Percentiles rank a stretch among this genome's conserved stretches.
Conservation (phyloP, 1,140 invertebrate genomes). For the Cephus cinctus region DNA sequence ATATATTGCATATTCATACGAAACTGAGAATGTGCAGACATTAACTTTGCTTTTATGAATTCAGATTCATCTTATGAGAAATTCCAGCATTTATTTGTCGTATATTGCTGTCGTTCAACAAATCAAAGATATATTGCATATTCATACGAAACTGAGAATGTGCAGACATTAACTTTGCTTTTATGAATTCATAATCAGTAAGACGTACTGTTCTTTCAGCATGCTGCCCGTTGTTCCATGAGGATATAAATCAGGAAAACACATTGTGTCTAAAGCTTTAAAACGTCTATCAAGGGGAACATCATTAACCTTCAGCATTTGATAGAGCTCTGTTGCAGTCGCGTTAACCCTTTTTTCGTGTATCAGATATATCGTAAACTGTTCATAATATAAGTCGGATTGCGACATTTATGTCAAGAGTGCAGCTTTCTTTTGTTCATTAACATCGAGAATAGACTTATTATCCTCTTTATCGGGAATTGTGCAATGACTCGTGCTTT, state of each 20-base stretch:
- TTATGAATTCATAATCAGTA: conserved; percentile 16
- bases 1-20: conserved; percentile 22
- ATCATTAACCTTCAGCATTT: conserved; percentile 13
- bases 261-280: conserved; percentile 13
- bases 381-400: conserved; percentile 15
- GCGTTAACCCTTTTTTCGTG: conserved; percentile 16
- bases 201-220: conserved; percentile 13
- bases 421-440: conserved; percentile 9
- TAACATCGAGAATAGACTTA: neutral
- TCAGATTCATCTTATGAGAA: conserved; percentile 15
- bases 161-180: conserved; percentile 15
- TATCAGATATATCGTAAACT: conserved; percentile 19
- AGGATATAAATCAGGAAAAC: conserved; percentile 20
- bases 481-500: too few relatives aligned
- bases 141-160: conserved; percentile 18
- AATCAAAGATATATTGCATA: conserved; percentile 23
- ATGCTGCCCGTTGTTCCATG: conserved; percentile 17
- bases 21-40: conserved; percentile 16
- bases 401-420: conserved; percentile 7
- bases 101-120: conserved; percentile 19
- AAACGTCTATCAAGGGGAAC: conserved; percentile 12
- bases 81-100: conserved; percentile 17
- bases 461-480: too few relatives aligned
- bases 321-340: conserved; percentile 10
- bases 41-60: conserved; percentile 18